phyloP scores from a whole-genome alignment of 2,113 vertebrate species.

The Solea solea region DNA sequence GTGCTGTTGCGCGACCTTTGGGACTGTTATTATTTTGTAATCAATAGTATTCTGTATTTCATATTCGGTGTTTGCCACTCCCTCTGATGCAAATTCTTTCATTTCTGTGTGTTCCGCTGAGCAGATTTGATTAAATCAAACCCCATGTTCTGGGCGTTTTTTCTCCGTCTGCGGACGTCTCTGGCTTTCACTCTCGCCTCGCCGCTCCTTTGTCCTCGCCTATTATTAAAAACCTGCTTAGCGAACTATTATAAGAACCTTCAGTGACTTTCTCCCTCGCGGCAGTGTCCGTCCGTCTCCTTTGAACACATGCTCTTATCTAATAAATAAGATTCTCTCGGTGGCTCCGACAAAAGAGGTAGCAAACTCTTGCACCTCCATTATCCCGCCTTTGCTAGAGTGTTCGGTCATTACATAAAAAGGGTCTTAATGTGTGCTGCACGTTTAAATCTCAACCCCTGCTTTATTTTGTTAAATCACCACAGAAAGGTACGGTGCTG shows the following conservation, averaged over 20 bases:
- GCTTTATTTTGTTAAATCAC: not conserved
- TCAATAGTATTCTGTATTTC: no score
- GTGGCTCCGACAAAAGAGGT: not conserved
- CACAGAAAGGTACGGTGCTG: not conserved
- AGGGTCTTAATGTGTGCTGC: not conserved
- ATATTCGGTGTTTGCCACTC: no score
- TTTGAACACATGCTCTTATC: conserved; percentile 23
- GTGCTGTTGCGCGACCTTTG: no score
- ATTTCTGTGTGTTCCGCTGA: no score
- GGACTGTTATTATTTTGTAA: no score
- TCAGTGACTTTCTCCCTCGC: not conserved
- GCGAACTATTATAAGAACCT: conserved; percentile 1
- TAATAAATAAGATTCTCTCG: not conserved
- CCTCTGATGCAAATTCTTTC: no score
- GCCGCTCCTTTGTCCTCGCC: not conserved
- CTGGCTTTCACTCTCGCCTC: not conserved
- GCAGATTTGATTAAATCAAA: no score
- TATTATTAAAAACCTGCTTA: not conserved
- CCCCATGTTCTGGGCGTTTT: no score
- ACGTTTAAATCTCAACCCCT: conserved; percentile 12
- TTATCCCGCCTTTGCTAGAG: conserved; percentile 15
- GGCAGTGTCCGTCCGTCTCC: not conserved
- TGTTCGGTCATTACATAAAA: conserved; percentile 15
- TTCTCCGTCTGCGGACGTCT: no score
- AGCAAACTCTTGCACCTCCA: conserved; percentile 6